phyloP scores from a whole-genome alignment of 2,888 invertebrate species.

The Trissolcus japonicus region DNA sequence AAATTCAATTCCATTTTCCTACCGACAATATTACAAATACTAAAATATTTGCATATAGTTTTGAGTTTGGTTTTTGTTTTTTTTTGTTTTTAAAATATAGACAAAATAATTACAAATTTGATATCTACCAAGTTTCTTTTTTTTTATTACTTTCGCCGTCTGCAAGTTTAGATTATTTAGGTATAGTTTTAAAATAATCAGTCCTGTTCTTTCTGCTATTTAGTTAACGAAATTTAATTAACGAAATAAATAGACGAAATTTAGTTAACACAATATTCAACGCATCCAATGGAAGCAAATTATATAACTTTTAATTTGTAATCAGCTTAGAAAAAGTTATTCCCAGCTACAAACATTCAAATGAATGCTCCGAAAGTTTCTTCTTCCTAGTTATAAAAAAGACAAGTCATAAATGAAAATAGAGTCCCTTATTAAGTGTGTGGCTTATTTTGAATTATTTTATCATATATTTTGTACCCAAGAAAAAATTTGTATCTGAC shows the following conservation, averaged over 20 bases:
- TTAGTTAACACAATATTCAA: slow-evolving; percentile 11
- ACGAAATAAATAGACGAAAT: slow-evolving; percentile 1
- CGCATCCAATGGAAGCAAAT: not conserved
- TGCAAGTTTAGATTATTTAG: slow-evolving; percentile 27
- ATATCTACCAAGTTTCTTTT: slow-evolving; percentile 31
- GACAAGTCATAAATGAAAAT: slow-evolving; percentile 30
- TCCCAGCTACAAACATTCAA: slow-evolving; percentile 14
- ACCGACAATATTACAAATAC: slow-evolving; percentile 46
- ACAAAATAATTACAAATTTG: slow-evolving; percentile 49
- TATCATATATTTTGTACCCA: slow-evolving; percentile 12
- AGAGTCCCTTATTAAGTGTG: slow-evolving; percentile 20
- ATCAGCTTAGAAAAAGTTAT: slow-evolving; percentile 17
- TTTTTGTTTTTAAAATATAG: slow-evolving; percentile 37
- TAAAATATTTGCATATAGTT: slow-evolving; percentile 47
- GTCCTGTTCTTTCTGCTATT: slow-evolving; percentile 16
- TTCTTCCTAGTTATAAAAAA: slow-evolving; percentile 26
- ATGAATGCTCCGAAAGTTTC: slow-evolving; percentile 12
- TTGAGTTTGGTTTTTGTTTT: slow-evolving; percentile 6
- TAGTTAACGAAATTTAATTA: slow-evolving; percentile 2
- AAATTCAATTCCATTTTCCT: slow-evolving; percentile 52
- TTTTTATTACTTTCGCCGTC: slow-evolving; percentile 35
- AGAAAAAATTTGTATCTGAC: too few relatives aligned
- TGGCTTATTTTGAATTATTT: slow-evolving; percentile 21
- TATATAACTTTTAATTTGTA: not conserved
- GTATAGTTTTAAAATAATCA: slow-evolving; percentile 37